phyloP scores from a whole-genome alignment of 2,113 vertebrate genomes.

The Pagrus major region DNA sequence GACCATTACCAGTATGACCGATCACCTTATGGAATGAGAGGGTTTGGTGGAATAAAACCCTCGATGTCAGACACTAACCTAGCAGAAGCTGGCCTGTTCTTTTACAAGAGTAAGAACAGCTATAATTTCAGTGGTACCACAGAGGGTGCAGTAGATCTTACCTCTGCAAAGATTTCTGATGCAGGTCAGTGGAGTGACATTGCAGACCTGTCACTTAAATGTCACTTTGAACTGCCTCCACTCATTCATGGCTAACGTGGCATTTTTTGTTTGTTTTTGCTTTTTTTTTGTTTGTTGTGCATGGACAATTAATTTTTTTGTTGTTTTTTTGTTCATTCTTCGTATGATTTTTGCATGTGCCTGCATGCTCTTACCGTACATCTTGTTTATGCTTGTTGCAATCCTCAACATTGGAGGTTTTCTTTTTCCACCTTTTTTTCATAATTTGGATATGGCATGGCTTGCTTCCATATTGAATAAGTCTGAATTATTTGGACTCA shows the following conservation, averaged over 20 bases:
- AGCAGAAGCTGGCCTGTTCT: constrained; percentile 94
- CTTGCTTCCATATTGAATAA: constrained; percentile 79
- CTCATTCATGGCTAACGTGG: constrained; percentile 81
- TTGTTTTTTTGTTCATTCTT: constrained; percentile 71
- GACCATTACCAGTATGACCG: constrained; percentile 96
- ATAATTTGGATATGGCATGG: constrained; percentile 85
- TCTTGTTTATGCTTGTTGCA: constrained; percentile 83
- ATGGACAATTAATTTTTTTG: constrained; percentile 61
- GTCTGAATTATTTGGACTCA: constrained; percentile 83
- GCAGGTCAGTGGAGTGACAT: constrained; percentile 96
- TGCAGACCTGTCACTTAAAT: constrained; percentile 93
- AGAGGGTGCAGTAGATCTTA: constrained; percentile 97
- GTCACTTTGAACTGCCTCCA: constrained; percentile 87
- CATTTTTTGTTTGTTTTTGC: constrained; percentile 51
- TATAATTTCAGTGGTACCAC: constrained; percentile 93
- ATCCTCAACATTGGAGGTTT: constrained; percentile 78
- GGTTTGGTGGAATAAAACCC: constrained; percentile 94
- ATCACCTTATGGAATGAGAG: constrained; percentile 88
- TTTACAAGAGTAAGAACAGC: constrained; percentile 97
- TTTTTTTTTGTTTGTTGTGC: constrained; percentile 70
- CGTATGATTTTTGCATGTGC: constrained; percentile 86
- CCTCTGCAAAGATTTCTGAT: constrained; percentile 92
- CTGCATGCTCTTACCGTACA: constrained; percentile 87
- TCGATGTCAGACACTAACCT: constrained; percentile 99
- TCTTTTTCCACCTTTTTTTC: constrained; percentile 81